Percentiles rank a stretch among this genome's conserved stretches.
phyloP scores from a whole-genome alignment of 2,888 invertebrate species.

The Lasius fuliginosus region DNA sequence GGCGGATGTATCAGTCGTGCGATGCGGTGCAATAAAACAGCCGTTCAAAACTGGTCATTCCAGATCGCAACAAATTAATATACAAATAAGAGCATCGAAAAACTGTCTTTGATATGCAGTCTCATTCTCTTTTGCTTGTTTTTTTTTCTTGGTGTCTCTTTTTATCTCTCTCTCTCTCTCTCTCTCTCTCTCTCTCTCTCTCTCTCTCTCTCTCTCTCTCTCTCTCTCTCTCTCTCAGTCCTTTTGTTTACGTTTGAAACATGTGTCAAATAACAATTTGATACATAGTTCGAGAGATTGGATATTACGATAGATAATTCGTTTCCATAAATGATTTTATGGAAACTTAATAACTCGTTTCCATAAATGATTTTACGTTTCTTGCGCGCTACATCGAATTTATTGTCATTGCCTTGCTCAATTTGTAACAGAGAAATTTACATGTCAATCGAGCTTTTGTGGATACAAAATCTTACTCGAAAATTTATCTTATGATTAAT shows the following conservation, averaged over 20 bases:
- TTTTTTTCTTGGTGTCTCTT: background rate
- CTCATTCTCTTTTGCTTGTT: slow-evolving; percentile 52
- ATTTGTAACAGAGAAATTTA: slow-evolving; percentile 41
- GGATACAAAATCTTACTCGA: background rate
- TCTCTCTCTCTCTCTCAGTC: background rate
- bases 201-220: background rate
- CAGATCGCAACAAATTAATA: slow-evolving; percentile 71
- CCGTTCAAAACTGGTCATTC: slow-evolving; percentile 72
- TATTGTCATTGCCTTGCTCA: slow-evolving; percentile 30
- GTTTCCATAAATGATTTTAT: slow-evolving; percentile 63
- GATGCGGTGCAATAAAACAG: slow-evolving; percentile 63
- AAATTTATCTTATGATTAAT: background rate
- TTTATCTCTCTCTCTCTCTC: background rate
- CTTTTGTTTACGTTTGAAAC: slow-evolving; percentile 44
- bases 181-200: too few species aligned
- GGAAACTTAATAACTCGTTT: slow-evolving; percentile 58
- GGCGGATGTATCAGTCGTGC: slow-evolving; percentile 63
- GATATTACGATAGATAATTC: slow-evolving; percentile 60
- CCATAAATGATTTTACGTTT: slow-evolving; percentile 65
- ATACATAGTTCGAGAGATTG: slow-evolving; percentile 56
- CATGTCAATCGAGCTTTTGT: slow-evolving; percentile 16
- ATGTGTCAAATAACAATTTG: slow-evolving; percentile 68
- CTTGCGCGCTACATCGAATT: slow-evolving; percentile 33
- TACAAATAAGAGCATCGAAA: slow-evolving; percentile 69
- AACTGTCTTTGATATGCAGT: slow-evolving; percentile 65